Base-by-base conservation (phyloP, 2,888 invertebrate genomes). In the Agrochola lychnidis region DNA sequence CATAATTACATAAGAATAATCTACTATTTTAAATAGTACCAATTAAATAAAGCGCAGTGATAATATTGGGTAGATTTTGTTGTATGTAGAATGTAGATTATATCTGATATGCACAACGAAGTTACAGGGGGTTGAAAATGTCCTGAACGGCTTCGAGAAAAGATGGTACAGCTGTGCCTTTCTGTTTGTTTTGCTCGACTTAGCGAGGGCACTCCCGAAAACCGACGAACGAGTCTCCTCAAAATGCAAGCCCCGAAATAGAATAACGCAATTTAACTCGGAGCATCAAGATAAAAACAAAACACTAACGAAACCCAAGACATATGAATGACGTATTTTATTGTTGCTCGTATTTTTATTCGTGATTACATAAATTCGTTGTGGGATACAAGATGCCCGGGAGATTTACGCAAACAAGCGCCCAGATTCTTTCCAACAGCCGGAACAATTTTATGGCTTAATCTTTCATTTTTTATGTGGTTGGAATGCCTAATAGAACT, bases 401-500 rank as follows among this genome's bases (percentile, higher is more conserved):
- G 81, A 86, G 91, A 88, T 91, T 89, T 88, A 88, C 82, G 73
- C 83, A 90, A 90, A 90, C 88, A 90, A 84, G 76, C 77, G 78
- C 76, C 78, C 84, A 83, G 88, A 88, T 87, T 89, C 82, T 82
- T 87, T 57, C 61, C 67, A 81, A 78, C 81, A 78, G 72, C 75
- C 79, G 68, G 72, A 82, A 76, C 84, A 86, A 86, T 74, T 90
- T 89, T 88, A 89, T 87, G 76, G 79, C 81, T 87, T 88, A 87
- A 90, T 89, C 86, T 89, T 89, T 89, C 74, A 90, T 90, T 90
- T 89, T 91, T 86, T 87, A 87, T 89, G 85, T 80, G 79, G 66
- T 78, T 61, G 62, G 78, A 83, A 87, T 87, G 57, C n/a, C 53
- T 78, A 79, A 88, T 79, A 73, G 72, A n/a, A 75, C 61, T 78